Base-by-base conservation (phyloP, 2,113 vertebrate genomes). In the Anolis carolinensis region DNA sequence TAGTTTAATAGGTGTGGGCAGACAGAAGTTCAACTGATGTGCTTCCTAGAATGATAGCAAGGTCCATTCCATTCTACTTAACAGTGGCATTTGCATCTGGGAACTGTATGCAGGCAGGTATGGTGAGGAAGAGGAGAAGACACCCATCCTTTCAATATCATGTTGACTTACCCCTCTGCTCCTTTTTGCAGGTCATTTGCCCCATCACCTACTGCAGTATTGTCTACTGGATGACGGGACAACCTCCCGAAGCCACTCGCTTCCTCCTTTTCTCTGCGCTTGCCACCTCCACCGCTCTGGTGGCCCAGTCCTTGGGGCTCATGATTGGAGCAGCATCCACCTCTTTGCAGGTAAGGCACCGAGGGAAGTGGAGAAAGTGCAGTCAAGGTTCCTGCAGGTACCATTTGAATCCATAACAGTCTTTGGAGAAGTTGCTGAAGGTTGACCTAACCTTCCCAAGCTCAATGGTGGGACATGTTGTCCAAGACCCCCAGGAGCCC, bases 201-300 rank as follows among this genome's bases (percentile, higher is more conserved):
- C 99, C 99, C 0, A 97, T 98, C 11, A 97, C 98, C 2, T 99
- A 99, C 95, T 99, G 98, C 95, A 98, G 98, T 92, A 98, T 99
- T 18, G 98, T 99, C 68, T 99, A 99, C 96, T 99, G 99, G 99
- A 99, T 99, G 98, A 99, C 99, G 0, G 96, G 97, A n/a, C 99
- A 99, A 92, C 98, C 99, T 0, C 97, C 98, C 0, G 99, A 99
- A 90, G 98, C 96, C 1, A 92, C 93, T 0, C 97, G 98, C 70
- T 99, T 98, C 94, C 94, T 99, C 76, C 98, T 99, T 89, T 99
- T 99, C 92, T 97, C 98, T 63, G 97, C 98, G 6, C 95, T 99
- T 94, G 97, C 97, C 89, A 98, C 97, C 0, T 97, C 97, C 92
- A 99, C 98, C 0, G 98, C 99, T 50, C 95, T 99, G 90, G 98